These are phyloP conservation scores for Caenorhabditis brenneri DNA, from an alignment of 1,140 invertebrate genomes.

Conservation along the genomic window DNA sequence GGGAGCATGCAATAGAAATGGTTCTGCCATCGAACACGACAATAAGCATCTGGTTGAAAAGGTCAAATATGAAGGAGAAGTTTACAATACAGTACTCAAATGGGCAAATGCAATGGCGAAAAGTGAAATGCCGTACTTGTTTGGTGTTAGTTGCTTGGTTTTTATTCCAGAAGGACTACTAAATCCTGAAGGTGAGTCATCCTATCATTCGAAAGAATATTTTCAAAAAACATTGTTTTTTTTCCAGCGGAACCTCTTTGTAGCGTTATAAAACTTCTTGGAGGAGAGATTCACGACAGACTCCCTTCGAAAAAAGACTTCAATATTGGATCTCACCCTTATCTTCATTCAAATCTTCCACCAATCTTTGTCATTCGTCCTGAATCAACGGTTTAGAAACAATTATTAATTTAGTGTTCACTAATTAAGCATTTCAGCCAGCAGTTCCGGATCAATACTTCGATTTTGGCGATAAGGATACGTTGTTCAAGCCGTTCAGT, in stretches of 20 bases:
- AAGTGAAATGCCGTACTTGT: background rate
- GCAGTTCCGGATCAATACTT: too few relatives aligned
- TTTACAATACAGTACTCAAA: background rate
- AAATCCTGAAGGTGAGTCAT: background rate
- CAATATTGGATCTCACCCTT: background rate
- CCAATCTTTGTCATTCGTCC: background rate
- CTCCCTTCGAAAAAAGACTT: background rate
- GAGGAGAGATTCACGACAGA: background rate
- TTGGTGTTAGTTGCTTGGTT: background rate
- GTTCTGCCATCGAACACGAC: background rate
- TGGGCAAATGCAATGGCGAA: background rate
- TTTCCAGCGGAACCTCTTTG: too few relatives aligned
- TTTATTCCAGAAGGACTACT: background rate
- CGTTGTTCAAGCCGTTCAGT: background rate
- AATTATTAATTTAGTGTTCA: background rate
- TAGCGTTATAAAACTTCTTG: background rate
- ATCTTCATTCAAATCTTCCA: background rate
- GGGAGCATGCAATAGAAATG: background rate
- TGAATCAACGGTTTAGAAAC: background rate
- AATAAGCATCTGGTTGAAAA: background rate
- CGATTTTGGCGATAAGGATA: background rate
- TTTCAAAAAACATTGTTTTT: too few relatives aligned
- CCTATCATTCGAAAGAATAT: too few relatives aligned
- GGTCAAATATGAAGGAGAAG: background rate
- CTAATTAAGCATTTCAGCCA: too few relatives aligned